phyloP scores from a whole-genome alignment of 1,140 invertebrate species.

The Carposina sasakii region DNA sequence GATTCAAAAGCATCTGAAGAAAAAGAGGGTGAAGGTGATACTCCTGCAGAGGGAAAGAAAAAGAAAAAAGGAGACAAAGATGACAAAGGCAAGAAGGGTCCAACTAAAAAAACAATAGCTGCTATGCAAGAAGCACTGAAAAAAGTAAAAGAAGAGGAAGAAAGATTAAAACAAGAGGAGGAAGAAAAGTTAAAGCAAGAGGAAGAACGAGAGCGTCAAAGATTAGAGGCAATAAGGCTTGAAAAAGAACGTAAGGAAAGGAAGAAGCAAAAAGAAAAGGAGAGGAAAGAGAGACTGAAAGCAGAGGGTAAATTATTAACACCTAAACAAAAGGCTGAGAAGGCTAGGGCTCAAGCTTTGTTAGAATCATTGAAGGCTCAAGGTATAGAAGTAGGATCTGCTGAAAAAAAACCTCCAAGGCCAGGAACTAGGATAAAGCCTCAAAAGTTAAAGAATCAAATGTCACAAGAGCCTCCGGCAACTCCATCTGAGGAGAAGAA shows the following conservation, averaged over 20 bases:
- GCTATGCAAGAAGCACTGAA: constrained; percentile 92
- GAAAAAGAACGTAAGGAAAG: constrained; percentile 92
- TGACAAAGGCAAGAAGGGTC: constrained; percentile 77
- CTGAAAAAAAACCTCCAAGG: constrained; percentile 77
- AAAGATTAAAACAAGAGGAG: constrained; percentile 83
- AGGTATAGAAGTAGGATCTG: constrained; percentile 79
- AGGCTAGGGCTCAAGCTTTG: constrained; percentile 89
- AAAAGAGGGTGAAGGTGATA: constrained; percentile 49
- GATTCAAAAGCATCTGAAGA: constrained; percentile 48
- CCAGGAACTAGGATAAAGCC: constrained; percentile 83
- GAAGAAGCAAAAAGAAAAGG: constrained; percentile 96
- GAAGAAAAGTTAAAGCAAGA: constrained; percentile 84
- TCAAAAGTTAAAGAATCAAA: constrained; percentile 79
- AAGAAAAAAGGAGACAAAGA: constrained; percentile 71
- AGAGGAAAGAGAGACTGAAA: constrained; percentile 92
- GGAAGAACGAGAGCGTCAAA: constrained; percentile 82
- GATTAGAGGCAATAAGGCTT: constrained; percentile 82
- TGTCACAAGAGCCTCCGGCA: constrained; percentile 62
- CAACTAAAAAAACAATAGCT: constrained; percentile 84
- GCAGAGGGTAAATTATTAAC: constrained; percentile 96
- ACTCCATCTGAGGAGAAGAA: constrained; percentile 70
- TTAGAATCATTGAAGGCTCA: constrained; percentile 90
- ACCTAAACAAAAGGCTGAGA: constrained; percentile 92
- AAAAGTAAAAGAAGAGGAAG: constrained; percentile 93
- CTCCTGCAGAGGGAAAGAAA: constrained; percentile 72